Evolutionary conservation across 2,113 vertebrate genomes (phyloP).

Genomic region (Caranx ignobilis): DNA sequence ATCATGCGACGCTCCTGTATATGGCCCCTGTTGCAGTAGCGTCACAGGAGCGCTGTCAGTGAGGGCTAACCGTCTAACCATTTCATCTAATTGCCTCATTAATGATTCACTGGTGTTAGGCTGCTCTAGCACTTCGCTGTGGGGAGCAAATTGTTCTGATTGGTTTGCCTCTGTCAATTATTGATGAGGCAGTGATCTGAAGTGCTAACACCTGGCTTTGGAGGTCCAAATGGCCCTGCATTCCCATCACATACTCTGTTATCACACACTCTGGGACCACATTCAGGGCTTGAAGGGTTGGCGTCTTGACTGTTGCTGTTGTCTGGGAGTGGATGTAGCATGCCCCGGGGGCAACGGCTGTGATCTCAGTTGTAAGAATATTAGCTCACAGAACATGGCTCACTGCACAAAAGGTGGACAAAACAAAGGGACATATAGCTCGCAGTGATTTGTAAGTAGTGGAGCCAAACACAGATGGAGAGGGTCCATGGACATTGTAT

Average conservation of each 20-base stretch:
- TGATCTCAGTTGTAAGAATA: slow-evolving; percentile 65
- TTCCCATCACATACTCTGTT: slow-evolving; percentile 76
- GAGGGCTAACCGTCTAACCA: slow-evolving; percentile 83
- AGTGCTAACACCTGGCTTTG: slow-evolving; percentile 86
- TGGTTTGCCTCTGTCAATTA: slow-evolving; percentile 88
- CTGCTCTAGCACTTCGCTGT: slow-evolving; percentile 85
- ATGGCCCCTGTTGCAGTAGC: slow-evolving; percentile 65
- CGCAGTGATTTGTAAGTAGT: slow-evolving; percentile 5
- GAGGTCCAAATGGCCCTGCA: slow-evolving; percentile 77
- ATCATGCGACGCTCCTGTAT: slow-evolving; percentile 55
- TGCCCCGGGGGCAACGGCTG: slow-evolving; percentile 61
- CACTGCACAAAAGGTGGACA: slow-evolving; percentile 52
- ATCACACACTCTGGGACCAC: slow-evolving; percentile 73
- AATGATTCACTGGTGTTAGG: slow-evolving; percentile 86
- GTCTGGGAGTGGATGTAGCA: slow-evolving; percentile 58
- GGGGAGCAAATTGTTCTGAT: slow-evolving; percentile 88
- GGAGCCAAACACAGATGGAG: neutral
- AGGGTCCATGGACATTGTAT: slow-evolving; percentile 29
- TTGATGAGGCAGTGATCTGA: slow-evolving; percentile 87
- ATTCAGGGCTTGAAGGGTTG: slow-evolving; percentile 57
- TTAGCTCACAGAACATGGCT: slow-evolving; percentile 54
- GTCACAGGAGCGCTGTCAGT: slow-evolving; percentile 73
- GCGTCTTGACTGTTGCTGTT: slow-evolving; percentile 54
- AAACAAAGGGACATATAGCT: slow-evolving; percentile 24
- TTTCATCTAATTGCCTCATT: slow-evolving; percentile 88